phyloP scores from a whole-genome alignment of 2,113 vertebrate genomes.

The Genyomyrus donnyi region DNA sequence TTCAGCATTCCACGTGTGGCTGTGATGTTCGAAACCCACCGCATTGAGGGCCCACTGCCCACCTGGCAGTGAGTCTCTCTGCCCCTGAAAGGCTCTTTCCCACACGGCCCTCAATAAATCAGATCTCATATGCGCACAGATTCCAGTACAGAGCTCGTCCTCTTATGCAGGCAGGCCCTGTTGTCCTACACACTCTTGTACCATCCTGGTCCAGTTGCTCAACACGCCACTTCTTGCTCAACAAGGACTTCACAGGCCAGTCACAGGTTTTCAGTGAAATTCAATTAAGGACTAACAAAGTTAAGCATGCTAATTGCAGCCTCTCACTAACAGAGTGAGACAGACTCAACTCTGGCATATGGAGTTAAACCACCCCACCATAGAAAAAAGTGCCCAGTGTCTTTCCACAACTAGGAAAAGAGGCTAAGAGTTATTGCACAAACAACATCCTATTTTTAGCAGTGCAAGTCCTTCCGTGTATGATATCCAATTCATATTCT shows the following conservation, averaged over 20 bases:
- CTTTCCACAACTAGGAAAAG: neutral
- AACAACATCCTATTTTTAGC: neutral
- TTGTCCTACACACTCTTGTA: neutral
- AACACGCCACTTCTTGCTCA: no score
- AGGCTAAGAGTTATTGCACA: conserved; percentile 2
- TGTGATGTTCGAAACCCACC: conserved; percentile 60
- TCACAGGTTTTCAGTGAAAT: conserved; percentile 8
- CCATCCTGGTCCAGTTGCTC: neutral
- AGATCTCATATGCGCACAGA: neutral
- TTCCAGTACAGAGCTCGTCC: neutral
- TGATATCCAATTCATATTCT: neutral
- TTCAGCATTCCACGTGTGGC: conserved; percentile 63
- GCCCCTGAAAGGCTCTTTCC: conserved; percentile 26
- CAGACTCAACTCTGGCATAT: neutral
- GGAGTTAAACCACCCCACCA: neutral
- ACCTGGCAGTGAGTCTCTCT: neutral
- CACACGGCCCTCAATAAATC: neutral
- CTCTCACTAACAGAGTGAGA: neutral
- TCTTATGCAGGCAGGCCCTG: neutral
- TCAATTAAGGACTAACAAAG: conserved; percentile 1
- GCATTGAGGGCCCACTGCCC: conserved; percentile 36
- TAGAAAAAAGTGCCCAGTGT: neutral
- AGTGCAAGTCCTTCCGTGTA: neutral
- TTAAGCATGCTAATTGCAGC: conserved; percentile 11
- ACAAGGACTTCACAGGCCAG: neutral